Base-by-base conservation (phyloP, 1,140 invertebrate species). In the Antheraea mylitta region DNA sequence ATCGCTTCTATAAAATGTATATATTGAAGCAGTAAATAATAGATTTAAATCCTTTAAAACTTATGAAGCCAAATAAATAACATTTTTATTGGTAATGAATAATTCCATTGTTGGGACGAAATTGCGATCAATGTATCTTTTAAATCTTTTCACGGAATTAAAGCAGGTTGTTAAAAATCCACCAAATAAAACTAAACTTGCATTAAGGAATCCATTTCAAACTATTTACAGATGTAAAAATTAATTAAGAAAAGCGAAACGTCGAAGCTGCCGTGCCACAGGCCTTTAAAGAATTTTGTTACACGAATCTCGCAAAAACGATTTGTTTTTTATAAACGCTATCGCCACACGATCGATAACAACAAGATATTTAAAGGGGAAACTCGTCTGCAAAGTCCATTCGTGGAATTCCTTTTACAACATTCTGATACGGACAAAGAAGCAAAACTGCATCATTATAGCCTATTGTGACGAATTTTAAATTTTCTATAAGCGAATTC, bases 401-500 rank as follows among this genome's bases (percentile, higher is more conserved):
- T 76, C 74, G 73, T 78, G 69, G 81, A 78, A 90, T 89, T 86
- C 84, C 79, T 74, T 30, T 79, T 75, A 80, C 78, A 79, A 80
- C 79, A 87, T 86, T 87, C 79, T 82, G 81, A 81, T 77, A 66
- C 68, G 69, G 74, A 85, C 83, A 90, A 90, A 89, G 83, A 88
- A 91, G 78, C 80, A 73, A 79, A 78, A 82, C 82, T 82, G 86
- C 85, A 84, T 92, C 89, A 92, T 92, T 90, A 92, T 89, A 79
- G 78, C 78, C 88, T 89, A 92, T 92, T 90, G 89, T 92, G 80
- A 81, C 81, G 78, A 83, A 89, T 90, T 89, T 85, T 71, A 87
- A 89, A 90, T 87, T 90, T 92, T 86, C 75, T 67, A 90, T 89
- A 89, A 89, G 83, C 83, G 87, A 90, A 90, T 87, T 86, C 87